Percentiles rank a stretch among this genome's conserved stretches.
Conservation (phyloP, 2,113 vertebrate genomes). For the Caloenas nicobarica region DNA sequence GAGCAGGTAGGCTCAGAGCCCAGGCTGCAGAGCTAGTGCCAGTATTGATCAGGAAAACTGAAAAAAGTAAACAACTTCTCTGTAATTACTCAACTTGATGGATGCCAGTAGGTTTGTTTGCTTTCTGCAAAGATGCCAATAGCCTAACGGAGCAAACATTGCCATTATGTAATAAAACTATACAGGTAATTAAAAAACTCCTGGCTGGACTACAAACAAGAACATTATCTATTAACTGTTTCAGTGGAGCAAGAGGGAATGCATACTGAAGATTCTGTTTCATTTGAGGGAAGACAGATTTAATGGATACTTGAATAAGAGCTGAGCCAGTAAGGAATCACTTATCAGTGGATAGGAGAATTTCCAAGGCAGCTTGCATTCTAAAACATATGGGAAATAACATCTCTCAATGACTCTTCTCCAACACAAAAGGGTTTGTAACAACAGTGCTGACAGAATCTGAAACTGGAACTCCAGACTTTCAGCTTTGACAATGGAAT, state of each 20-base stretch:
- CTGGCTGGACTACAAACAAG: not conserved
- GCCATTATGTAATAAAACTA: conserved; percentile 30
- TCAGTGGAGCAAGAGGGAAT: not conserved
- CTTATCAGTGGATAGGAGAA: not conserved
- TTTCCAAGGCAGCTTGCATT: not conserved
- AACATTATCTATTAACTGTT: conserved; percentile 22
- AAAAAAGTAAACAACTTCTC: conserved; percentile 38
- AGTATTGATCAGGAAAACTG: conserved; percentile 21
- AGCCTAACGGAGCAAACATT: not conserved
- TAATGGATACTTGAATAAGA: not conserved
- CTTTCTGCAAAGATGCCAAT: conserved; percentile 48
- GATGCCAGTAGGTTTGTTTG: conserved; percentile 49
- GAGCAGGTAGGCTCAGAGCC: not conserved
- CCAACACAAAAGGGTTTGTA: not conserved
- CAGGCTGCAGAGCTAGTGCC: not conserved
- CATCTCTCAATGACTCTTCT: conserved; percentile 1
- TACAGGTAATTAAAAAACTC: conserved; percentile 40
- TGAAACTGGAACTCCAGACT: conserved; percentile 33
- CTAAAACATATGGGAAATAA: conserved; percentile 23
- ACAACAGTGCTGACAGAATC: not conserved
- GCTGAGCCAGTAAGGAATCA: not conserved
- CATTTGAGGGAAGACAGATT: not conserved
- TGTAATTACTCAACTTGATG: conserved; percentile 56
- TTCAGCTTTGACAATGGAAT: conserved; percentile 50
- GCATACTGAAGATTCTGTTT: not conserved